Evolutionary conservation across 2,113 vertebrate genomes (phyloP).

Genomic region (Dromaius novaehollandiae): DNA sequence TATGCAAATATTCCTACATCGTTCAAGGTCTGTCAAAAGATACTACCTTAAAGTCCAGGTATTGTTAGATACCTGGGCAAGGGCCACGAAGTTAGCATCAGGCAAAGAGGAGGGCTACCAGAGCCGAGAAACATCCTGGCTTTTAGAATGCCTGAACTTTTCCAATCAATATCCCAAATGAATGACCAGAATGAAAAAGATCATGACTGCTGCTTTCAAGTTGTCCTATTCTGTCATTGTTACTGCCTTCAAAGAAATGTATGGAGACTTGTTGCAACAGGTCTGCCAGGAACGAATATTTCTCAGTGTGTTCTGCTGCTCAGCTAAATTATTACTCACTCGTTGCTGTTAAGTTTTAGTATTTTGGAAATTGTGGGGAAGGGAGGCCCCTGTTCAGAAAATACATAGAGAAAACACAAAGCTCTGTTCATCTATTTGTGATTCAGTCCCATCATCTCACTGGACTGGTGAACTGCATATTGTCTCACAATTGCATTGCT

Average conservation of each 20-base stretch:
- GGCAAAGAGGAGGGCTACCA: accelerated
- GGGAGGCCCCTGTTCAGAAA: neutral
- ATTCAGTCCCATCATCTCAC: neutral
- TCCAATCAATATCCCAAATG: neutral
- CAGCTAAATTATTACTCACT: neutral
- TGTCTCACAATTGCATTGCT: neutral
- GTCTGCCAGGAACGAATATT: neutral
- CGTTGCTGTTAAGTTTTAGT: accelerated
- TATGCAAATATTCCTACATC: neutral
- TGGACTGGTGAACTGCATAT: neutral
- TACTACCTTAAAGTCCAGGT: neutral
- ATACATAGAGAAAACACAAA: neutral
- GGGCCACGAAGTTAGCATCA: neutral
- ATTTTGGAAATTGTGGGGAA: neutral
- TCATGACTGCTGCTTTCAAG: neutral
- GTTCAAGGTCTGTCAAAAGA: neutral
- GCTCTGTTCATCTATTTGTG: neutral
- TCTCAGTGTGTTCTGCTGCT: neutral
- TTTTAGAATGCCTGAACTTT: neutral
- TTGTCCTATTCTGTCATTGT: neutral
- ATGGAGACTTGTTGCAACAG: neutral
- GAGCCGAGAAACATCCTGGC: neutral
- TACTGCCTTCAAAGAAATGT: neutral
- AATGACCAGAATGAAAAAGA: neutral
- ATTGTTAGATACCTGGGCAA: neutral